phyloP scores from a whole-genome alignment of 2,888 invertebrate species.

The Pyrocoelia pectoralis region DNA sequence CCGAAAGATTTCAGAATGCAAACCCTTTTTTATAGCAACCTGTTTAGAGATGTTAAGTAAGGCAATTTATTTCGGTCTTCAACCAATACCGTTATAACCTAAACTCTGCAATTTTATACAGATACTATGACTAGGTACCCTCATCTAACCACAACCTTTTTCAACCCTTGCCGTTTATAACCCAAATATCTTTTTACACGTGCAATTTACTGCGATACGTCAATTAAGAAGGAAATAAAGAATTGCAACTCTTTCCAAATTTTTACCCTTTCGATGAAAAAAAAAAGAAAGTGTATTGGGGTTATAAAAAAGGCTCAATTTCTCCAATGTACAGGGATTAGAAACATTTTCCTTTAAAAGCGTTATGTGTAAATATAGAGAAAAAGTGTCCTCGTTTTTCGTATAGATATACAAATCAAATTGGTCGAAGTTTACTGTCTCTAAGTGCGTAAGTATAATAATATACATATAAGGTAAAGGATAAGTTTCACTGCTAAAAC shows the following conservation, averaged over 20 bases:
- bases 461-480: not conserved
- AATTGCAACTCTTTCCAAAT: conserved; percentile 10
- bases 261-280: conserved; percentile 10
- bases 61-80: conserved; percentile 30
- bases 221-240: not conserved
- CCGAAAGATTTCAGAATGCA: conserved; percentile 24
- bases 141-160: conserved; percentile 28
- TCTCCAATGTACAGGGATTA: not conserved
- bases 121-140: conserved; percentile 17
- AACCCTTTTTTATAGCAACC: conserved; percentile 37
- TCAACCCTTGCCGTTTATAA: conserved; percentile 17
- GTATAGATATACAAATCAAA: not conserved
- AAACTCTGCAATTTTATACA: conserved; percentile 25
- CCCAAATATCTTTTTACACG: conserved; percentile 9
- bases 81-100: conserved; percentile 22
- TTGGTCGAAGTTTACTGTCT: not conserved
- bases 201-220: conserved; percentile 8
- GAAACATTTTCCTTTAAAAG: not conserved
- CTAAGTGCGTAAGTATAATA: not conserved
- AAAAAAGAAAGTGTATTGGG: conserved; percentile 5
- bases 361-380: not conserved
- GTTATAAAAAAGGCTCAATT: conserved; percentile 1
- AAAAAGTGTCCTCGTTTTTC: not conserved
- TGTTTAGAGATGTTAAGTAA: conserved; percentile 23
- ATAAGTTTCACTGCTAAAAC: conserved; percentile 19